These are phyloP conservation scores for Nebria ingens DNA, from an alignment of 1,140 invertebrate species.

Conservation along the genomic window DNA sequence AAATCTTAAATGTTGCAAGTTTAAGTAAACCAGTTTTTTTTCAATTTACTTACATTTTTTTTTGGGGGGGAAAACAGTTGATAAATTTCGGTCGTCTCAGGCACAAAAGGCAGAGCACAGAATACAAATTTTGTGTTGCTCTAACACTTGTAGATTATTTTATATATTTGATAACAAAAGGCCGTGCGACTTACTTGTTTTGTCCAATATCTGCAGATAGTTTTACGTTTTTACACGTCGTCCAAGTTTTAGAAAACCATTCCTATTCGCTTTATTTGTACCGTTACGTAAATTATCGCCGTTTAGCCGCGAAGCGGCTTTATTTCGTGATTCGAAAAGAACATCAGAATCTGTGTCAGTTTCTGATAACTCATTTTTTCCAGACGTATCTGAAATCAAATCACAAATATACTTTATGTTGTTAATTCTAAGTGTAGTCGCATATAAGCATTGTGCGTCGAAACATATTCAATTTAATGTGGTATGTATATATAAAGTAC, in stretches of 20 bases:
- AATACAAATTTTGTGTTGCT: neutral
- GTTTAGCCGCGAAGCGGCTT: slow-evolving; percentile 39
- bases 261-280: slow-evolving; percentile 31
- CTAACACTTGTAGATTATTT: neutral
- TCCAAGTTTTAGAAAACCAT: slow-evolving; percentile 41
- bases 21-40: too few species aligned
- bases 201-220: neutral
- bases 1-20: too few species aligned
- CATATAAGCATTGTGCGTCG: too few species aligned
- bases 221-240: slow-evolving; percentile 42
- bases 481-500: too few species aligned
- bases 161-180: neutral
- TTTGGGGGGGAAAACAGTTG: neutral
- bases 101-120: slow-evolving; percentile 5
- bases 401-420: too few species aligned
- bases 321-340: slow-evolving; percentile 51
- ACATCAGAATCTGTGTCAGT: slow-evolving; percentile 66
- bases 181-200: neutral
- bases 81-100: neutral
- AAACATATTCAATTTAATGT: too few species aligned
- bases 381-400: slow-evolving; percentile 37
- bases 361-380: slow-evolving; percentile 55
- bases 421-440: too few species aligned
- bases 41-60: too few species aligned
- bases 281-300: slow-evolving; percentile 40